Conservation (phyloP, 2,888 invertebrate species). For the Lathronympha strigana region DNA sequence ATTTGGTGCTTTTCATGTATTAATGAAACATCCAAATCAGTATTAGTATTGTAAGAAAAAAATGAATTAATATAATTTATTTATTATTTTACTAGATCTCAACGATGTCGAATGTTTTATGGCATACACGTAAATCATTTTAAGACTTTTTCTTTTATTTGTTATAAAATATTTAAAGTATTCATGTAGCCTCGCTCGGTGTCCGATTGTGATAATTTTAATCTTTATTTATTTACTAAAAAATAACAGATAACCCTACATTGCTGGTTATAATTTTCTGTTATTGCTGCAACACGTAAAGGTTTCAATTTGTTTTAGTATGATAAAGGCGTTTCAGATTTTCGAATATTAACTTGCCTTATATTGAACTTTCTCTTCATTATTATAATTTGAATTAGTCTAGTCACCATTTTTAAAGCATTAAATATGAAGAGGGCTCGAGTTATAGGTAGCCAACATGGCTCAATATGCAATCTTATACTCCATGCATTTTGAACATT, state of each 20-base stretch:
- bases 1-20: conserved; percentile 29
- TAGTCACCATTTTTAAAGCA: conserved; percentile 31
- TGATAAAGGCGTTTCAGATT: background rate
- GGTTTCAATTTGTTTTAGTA: background rate
- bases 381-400: conserved; percentile 30
- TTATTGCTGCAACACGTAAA: background rate
- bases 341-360: conserved; percentile 5
- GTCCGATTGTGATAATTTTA: conserved; percentile 34
- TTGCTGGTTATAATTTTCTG: background rate
- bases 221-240: conserved; percentile 9
- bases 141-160: conserved; percentile 19
- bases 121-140: conserved; percentile 6
- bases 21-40: conserved; percentile 53
- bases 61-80: conserved; percentile 45
- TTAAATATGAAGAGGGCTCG: background rate
- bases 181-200: conserved; percentile 22
- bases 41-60: conserved; percentile 61
- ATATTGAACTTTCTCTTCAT: background rate
- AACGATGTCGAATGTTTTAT: conserved; percentile 41
- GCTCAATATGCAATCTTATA: conserved; percentile 21
- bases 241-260: background rate
- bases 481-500: conserved; percentile 31
- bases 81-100: conserved; percentile 57
- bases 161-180: background rate
- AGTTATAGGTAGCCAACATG: background rate